Percentiles rank a stretch among this genome's conserved stretches.
Conservation (phyloP, 1,140 invertebrate species). For the Theocolax elegans region DNA sequence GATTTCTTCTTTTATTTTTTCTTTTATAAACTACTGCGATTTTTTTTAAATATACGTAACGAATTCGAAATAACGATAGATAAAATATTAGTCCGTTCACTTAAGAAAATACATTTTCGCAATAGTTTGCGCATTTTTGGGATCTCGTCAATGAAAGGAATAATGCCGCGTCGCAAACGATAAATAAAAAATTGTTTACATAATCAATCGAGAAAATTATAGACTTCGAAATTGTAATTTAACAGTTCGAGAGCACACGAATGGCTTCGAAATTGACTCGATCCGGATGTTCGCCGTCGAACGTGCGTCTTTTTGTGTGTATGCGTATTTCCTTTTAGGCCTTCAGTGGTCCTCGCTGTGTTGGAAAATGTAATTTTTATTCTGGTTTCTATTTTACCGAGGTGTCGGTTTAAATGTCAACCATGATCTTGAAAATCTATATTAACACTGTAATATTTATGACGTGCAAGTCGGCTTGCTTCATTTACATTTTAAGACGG, state of each 20-base stretch:
- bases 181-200: neutral
- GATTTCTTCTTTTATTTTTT: neutral
- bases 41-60: slow-evolving; percentile 22
- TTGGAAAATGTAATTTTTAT: neutral
- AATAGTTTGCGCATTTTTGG: slow-evolving; percentile 22
- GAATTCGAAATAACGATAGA: slow-evolving; percentile 28
- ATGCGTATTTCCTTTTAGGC: slow-evolving; percentile 26
- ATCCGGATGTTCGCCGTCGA: slow-evolving; percentile 23
- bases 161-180: slow-evolving; percentile 1
- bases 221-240: neutral
- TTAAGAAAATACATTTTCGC: slow-evolving; percentile 26
- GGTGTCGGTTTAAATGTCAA: slow-evolving; percentile 33
- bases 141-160: slow-evolving; percentile 30
- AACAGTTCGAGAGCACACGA: neutral
- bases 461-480: slow-evolving; percentile 21
- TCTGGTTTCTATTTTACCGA: slow-evolving; percentile 14
- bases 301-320: slow-evolving; percentile 16
- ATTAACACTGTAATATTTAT: slow-evolving; percentile 30
- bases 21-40: slow-evolving; percentile 23
- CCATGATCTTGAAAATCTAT: slow-evolving; percentile 31
- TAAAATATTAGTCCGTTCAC: slow-evolving; percentile 25
- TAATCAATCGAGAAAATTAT: neutral
- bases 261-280: slow-evolving; percentile 3
- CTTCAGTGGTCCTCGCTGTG: slow-evolving; percentile 32
- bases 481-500: slow-evolving; percentile 15